A percentile compares a stretch with the other conserved stretches of the same genome.
Conservation (phyloP, 2,113 vertebrate genomes). For the Otus sunia region DNA sequence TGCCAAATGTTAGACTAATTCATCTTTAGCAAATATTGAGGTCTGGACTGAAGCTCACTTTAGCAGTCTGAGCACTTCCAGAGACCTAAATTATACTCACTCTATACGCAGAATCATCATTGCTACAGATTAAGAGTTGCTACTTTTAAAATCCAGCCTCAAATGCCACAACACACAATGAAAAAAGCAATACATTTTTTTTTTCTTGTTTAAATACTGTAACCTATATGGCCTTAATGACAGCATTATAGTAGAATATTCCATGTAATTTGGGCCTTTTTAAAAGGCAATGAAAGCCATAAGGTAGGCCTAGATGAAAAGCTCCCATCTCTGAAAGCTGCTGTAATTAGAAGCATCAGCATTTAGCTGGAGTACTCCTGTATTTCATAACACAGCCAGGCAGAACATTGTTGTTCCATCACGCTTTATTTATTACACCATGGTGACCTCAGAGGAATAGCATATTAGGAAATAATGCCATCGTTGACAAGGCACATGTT, state of each 20-base stretch:
- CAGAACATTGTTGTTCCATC: background rate
- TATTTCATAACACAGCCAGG: background rate
- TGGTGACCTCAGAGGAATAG: background rate
- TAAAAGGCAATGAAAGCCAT: background rate
- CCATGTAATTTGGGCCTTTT: background rate
- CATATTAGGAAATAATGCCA: background rate
- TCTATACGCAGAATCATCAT: background rate
- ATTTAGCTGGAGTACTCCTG: background rate
- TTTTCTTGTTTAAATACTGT: background rate
- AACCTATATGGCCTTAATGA: background rate
- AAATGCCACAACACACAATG: background rate
- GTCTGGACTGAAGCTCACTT: background rate
- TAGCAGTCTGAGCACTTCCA: background rate
- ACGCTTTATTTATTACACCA: background rate
- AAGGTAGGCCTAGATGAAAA: background rate
- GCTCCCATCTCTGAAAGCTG: background rate
- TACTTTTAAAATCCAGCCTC: background rate
- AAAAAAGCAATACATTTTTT: background rate
- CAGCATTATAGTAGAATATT: background rate
- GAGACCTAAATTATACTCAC: background rate
- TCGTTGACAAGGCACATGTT: background rate
- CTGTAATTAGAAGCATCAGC: background rate
- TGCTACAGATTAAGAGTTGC: background rate
- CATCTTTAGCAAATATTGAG: background rate
- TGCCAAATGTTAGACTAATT: background rate